Base-by-base conservation (phyloP, 2,888 invertebrate genomes). In the Drosophila pegasa region DNA sequence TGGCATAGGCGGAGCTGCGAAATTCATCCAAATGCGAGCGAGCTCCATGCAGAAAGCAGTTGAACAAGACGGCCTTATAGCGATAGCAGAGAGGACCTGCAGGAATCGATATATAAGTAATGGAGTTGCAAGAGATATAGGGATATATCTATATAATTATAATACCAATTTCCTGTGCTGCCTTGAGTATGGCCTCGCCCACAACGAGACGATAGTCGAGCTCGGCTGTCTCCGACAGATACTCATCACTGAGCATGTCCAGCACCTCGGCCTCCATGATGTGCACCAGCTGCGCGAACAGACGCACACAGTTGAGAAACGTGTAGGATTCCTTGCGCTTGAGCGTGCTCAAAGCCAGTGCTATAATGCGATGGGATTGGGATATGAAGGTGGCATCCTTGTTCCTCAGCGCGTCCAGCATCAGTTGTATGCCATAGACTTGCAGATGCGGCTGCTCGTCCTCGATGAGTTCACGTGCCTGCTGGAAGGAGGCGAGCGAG, bases 181-280 rank as follows among this genome's bases (percentile, higher is more conserved):
- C 87, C 77, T 91, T 92, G 0, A 92, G 69, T 14, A 92, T 88
- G 1, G 91, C 88, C 60, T 92, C 92, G 0, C 92, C 92, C 50
- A 92, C 84, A 20, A 92, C 89, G 25, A 92, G 69, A 10, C 92
- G 85, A 57, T 88, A 90, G 48, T 92, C 92, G 12, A 90, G 70
- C 1, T 71, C 72, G 3, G 80, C 81, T 0, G 85, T 74, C 2
- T 90, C 90, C 35, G 89, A 82, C 14, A 91, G 71, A 79, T 91
- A 92, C 52, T 92, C 92, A 48, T 90, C 90, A 20, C 90, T 83
- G 12, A 92, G 75, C 8, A 89, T 73, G n/a, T 92, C 91, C 43
- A 92, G 54, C 4, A 92, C 90, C 56, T 91, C 90, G 0, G 79
- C 51, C 64, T 92, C 91, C 82, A 92, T 87, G 0, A 90, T 68